These are phyloP conservation scores for Chymomyza caudatula DNA, from an alignment of 2,888 invertebrate species.

Conservation along the genomic window DNA sequence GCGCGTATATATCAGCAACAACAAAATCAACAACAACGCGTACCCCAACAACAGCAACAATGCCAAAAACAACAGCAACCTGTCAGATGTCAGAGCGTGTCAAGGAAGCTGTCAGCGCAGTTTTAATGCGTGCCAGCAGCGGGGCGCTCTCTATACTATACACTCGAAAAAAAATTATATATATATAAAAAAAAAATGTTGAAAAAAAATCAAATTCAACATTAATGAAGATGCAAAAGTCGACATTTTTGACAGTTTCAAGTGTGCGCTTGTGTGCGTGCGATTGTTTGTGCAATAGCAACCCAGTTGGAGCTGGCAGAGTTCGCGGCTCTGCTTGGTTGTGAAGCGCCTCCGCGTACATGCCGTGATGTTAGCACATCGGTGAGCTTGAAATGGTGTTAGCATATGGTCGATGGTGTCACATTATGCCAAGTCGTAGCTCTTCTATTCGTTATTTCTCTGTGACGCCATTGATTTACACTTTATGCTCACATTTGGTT, in stretches of 20 bases:
- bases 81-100: conserved; percentile 7
- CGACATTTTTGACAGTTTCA: conserved; percentile 49
- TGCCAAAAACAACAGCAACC: neutral
- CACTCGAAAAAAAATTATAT: conserved; percentile 10
- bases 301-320: neutral
- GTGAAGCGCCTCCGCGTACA: no score
- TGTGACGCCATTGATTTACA: no score
- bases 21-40: conserved; percentile 2
- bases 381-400: no score
- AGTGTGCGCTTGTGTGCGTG: neutral
- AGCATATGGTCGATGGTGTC: no score
- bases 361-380: no score
- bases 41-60: conserved; percentile 23
- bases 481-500: no score
- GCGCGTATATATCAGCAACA: conserved; percentile 36
- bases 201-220: conserved; percentile 37
- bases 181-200: neutral
- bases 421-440: no score
- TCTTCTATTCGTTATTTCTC: no score
- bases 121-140: conserved; percentile 32
- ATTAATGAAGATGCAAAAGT: conserved; percentile 72
- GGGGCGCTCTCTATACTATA: neutral
- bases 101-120: conserved; percentile 33
- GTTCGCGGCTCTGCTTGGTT: no score
- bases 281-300: conserved; percentile 14